Percentiles rank a stretch among this genome's conserved stretches.
Conservation (phyloP, 2,888 invertebrate genomes). For the Drosophila pseudotakahashii region DNA sequence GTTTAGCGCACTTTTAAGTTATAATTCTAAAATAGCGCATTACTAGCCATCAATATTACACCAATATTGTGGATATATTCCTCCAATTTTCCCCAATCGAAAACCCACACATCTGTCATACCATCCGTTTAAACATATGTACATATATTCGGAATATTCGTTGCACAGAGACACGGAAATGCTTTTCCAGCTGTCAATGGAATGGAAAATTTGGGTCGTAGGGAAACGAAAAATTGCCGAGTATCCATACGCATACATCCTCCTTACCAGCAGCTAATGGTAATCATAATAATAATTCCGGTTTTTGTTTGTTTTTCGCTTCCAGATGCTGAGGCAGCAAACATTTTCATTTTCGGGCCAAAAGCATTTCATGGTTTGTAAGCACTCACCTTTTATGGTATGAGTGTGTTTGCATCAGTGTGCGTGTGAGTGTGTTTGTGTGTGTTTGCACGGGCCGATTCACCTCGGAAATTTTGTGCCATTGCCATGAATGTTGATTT, state of each 20-base stretch:
- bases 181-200: slow-evolving; percentile 36
- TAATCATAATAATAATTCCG: slow-evolving; percentile 41
- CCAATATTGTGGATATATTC: neutral
- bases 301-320: slow-evolving; percentile 28
- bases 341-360: slow-evolving; percentile 29
- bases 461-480: slow-evolving; percentile 26
- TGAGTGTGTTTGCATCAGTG: neutral
- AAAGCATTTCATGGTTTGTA: slow-evolving; percentile 38
- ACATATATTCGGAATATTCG: slow-evolving; percentile 10
- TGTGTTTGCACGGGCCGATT: slow-evolving; percentile 16
- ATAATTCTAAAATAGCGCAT: neutral
- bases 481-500: slow-evolving; percentile 23
- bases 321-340: slow-evolving; percentile 34
- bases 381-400: slow-evolving; percentile 10
- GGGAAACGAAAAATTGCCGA: slow-evolving; percentile 39
- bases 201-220: neutral
- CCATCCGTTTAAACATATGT: neutral
- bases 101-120: slow-evolving; percentile 4
- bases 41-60: slow-evolving; percentile 6
- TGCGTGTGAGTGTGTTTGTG: slow-evolving; percentile 1
- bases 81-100: neutral
- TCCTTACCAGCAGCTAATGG: slow-evolving; percentile 28
- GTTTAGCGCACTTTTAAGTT: neutral
- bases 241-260: slow-evolving; percentile 2
- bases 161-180: slow-evolving; percentile 28